Evolutionary conservation across 2,888 invertebrate species (phyloP).

Genomic region (Tinea pellionella): DNA sequence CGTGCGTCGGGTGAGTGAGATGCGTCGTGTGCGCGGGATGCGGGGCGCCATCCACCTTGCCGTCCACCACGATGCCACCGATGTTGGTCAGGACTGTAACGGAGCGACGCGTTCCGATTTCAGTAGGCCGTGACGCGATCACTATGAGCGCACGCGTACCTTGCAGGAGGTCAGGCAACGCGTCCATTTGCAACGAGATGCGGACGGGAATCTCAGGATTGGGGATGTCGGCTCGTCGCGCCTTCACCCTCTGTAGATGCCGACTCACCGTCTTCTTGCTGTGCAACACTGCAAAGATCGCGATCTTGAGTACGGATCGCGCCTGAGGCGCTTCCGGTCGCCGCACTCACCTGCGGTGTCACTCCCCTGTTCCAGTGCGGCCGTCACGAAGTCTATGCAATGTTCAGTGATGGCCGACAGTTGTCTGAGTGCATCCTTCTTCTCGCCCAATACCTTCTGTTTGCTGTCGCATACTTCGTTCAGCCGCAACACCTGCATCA

Average conservation of each 20-base stretch:
- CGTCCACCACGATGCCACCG: slow-evolving; percentile 86
- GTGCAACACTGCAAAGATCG: slow-evolving; percentile 74
- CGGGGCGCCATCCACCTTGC: slow-evolving; percentile 73
- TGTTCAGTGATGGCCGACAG: slow-evolving; percentile 89
- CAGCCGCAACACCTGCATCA: slow-evolving; percentile 69
- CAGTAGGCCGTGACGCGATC: no score
- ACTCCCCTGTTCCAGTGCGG: slow-evolving; percentile 73
- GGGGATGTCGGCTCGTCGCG: slow-evolving; percentile 86
- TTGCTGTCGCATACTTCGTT: slow-evolving; percentile 81
- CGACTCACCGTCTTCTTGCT: slow-evolving; percentile 81
- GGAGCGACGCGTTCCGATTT: background rate
- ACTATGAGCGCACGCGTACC: slow-evolving; percentile 13
- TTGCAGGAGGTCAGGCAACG: slow-evolving; percentile 76
- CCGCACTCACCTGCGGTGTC: background rate
- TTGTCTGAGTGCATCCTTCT: slow-evolving; percentile 84
- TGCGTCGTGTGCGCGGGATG: slow-evolving; percentile 21
- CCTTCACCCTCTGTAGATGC: slow-evolving; percentile 85
- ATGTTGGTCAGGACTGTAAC: slow-evolving; percentile 77
- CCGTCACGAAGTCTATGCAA: slow-evolving; percentile 85
- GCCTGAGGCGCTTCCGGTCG: background rate
- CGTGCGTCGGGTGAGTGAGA: no score
- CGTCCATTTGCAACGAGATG: slow-evolving; percentile 79
- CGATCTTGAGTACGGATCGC: background rate
- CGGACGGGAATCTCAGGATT: slow-evolving; percentile 90
- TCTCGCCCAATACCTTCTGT: slow-evolving; percentile 82